Conservation (phyloP, 2,888 invertebrate species). For the Standfussiana lucernea region DNA sequence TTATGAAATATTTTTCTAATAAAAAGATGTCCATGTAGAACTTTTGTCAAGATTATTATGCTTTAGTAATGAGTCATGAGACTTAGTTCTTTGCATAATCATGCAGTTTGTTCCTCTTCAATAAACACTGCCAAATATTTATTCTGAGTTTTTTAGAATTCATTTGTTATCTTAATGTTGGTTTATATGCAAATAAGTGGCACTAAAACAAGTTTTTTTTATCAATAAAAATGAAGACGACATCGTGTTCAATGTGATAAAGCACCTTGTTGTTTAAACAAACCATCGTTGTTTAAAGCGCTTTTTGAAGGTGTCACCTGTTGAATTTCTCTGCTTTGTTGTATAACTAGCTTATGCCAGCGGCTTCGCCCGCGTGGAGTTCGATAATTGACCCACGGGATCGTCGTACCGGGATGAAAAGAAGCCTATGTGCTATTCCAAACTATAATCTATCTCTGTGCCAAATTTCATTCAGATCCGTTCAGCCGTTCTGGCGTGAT, state of each 20-base stretch:
- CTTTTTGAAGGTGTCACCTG: background rate
- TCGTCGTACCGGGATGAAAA: no score
- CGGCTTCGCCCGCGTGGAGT: no score
- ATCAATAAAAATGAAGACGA: background rate
- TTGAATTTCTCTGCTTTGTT: background rate
- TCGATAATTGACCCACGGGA: no score
- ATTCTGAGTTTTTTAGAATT: background rate
- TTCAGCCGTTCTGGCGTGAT: no score
- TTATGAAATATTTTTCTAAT: background rate
- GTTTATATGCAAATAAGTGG: constrained; percentile 23
- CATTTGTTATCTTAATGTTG: constrained; percentile 8
- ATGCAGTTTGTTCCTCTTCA: constrained; percentile 14
- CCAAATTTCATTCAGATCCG: no score
- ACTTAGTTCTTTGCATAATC: constrained; percentile 11
- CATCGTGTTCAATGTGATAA: background rate
- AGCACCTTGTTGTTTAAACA: background rate
- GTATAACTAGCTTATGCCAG: no score
- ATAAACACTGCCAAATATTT: constrained; percentile 15
- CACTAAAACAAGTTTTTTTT: constrained; percentile 19
- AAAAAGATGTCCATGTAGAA: constrained; percentile 5
- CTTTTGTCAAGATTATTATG: background rate
- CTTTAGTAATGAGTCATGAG: constrained; percentile 7
- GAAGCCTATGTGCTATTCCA: no score
- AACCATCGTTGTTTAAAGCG: background rate
- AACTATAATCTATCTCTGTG: no score